Base-by-base conservation (phyloP, 1,140 invertebrate genomes). In the Lordiphosa mommai region DNA sequence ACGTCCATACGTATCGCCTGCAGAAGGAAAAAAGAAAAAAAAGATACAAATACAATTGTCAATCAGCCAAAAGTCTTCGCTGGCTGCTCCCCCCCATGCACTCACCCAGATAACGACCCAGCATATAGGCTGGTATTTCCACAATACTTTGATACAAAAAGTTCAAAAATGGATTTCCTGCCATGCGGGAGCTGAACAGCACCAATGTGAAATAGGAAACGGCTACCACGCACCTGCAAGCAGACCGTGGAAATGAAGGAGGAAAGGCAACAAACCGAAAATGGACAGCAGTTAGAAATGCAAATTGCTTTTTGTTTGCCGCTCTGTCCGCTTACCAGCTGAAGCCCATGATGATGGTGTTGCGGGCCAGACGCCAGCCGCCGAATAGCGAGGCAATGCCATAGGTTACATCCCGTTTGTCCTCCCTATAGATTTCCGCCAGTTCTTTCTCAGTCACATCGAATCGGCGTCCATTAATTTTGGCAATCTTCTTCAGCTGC, bases 111-210 rank as follows among this genome's bases (percentile, higher is more conserved):
- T 90, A 89, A 66, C 89, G 89, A 32, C 90, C 92, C 33, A 90
- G 46, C 13, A 91, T 14, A 72, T 90, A 90, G 12, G 89, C 90
- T 1, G 93, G 93, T 6, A 93, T 86, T 80, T 94, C 93, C 12
- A 91, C 90, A 3, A 93, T 55, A 43, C 91, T 90, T 71, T 93
- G 91, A 61, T 92, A 90, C 50, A 93, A 90, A 86, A 93, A 93
- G 85, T 94, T 94, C 34, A 94, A 72, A 74, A 93, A 94, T 13
- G 93, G 92, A 88, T 93, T 93, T 34, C 92, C 93, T 33, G 90
- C 89, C 71, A 93, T 87, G 53, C 92, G 92, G 61, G 90, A 92
- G 2, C 92, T 90, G 68, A 92, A 93, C 29, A 94, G 88, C 4
- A 92, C 87, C 37, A 93, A 77, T 6, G 91, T 91, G 55, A 92